Evolutionary conservation across 53 echinoderm and acorn worm genomes (phyloP).

Genomic region (Apostichopus leukothele): DNA sequence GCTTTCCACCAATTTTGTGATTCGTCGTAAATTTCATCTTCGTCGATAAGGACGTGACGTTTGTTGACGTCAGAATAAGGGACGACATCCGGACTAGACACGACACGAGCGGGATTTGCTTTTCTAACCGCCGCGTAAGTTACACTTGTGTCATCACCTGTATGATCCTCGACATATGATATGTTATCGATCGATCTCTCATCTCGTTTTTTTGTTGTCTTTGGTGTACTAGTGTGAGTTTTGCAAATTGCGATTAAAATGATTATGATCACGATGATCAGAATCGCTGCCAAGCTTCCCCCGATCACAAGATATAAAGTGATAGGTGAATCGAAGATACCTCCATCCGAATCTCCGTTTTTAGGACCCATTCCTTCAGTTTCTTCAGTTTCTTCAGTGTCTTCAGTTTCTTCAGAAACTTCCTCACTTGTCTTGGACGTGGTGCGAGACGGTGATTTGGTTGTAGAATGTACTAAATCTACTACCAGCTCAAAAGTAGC

Average conservation of each 20-base stretch:
- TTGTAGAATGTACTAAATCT: background rate
- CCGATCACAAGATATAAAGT: background rate
- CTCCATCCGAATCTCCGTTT: no score
- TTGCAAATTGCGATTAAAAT: background rate
- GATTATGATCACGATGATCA: background rate
- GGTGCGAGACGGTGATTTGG: background rate
- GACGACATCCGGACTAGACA: background rate
- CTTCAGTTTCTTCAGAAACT: no score
- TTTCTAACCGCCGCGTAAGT: background rate
- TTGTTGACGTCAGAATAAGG: background rate
- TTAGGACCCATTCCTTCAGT: no score
- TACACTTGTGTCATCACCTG: background rate
- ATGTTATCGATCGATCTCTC: background rate
- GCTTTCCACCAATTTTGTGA: background rate
- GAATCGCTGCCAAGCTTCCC: background rate
- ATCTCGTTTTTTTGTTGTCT: background rate
- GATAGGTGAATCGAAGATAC: background rate
- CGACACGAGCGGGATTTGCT: background rate
- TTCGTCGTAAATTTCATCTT: slow-evolving; percentile 1
- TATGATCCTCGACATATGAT: background rate
- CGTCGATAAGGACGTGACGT: background rate
- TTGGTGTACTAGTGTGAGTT: background rate
- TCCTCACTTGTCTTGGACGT: no score
- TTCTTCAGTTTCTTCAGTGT: no score
- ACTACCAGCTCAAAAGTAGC: background rate